Base-by-base conservation (phyloP, 2,888 invertebrate species). In the Athalia cordata region DNA sequence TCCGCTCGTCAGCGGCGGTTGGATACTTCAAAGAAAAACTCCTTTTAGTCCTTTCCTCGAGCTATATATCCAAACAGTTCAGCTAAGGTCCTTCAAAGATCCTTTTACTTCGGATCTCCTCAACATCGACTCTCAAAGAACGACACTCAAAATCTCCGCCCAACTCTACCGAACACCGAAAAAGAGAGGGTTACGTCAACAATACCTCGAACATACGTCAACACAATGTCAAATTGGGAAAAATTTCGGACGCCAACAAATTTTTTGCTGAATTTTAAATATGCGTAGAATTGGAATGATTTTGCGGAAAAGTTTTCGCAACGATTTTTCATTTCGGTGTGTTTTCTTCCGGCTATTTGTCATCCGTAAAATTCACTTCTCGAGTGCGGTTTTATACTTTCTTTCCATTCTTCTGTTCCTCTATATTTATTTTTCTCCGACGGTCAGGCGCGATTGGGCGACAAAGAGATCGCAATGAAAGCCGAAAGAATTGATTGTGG, bases 71-170 rank as follows among this genome's bases (percentile, higher is more conserved):
- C 29, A 29, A 29, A 29, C 29, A 29, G 29, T 29, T 29, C 29
- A 29, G 29, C 29, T 29, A 13, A 50, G 59, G 59, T 47, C 64
- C 62, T 62, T 61, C 50, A 13, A 29, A 45, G 75, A 75, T 75
- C 75, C 62, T 50, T 75, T 43, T 1, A n/a, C 55, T 55, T 7
- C 55, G 9, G 29, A 29, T n/a, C 55, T 55, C 50, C 52, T 11
- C 29, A 68, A 64, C n/a, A 57, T 49, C 49, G 13, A 47, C 70
- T n/a, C 62, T 62, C 49, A 57, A 64, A 52, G 62, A 50, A 75
- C 62, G 50, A 64, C 62, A 75, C 75, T 75, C 62, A 43, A 75
- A 52, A 75, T 50, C 75, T 45, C 61, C 75, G 75, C 75, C 75
- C 50, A 8, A 15, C 29, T 3, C 7, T n/a, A 8, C 47, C 13